Base-by-base conservation (phyloP, 2,797 vertebrate species). In the Arremon aurantiirostris region DNA sequence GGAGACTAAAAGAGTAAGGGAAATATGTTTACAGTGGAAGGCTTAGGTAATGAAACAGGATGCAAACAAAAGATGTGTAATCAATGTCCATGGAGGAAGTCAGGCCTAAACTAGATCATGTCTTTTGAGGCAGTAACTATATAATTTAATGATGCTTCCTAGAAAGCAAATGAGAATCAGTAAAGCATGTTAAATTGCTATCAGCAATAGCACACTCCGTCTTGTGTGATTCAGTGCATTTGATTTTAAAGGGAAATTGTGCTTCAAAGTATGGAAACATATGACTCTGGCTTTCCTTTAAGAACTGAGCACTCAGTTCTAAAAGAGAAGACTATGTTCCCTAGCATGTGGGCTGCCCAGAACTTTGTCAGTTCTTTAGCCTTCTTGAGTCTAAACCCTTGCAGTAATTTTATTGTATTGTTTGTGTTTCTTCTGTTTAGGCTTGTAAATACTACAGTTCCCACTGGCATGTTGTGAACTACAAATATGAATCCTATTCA, bases 381-480 rank as follows among this genome's bases (percentile, higher is more conserved):
- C 41, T 75, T 59, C 53, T 50, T 71, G 32, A 57, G 39, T 41
- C 35, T 66, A 9, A 65, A 30, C 5, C 42, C 24, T 28, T 72
- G 27, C 61, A 57, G 24, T 94, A 86, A 93, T 75, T 82, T 86
- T 52, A 0, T 90, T 35, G 71, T 75, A 14, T 56, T 96, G 15
- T 89, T 87, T 84, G 86, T 89, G 52, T 93, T 91, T 86, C 77
- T 95, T 94, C 84, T 86, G 86, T 97, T 65, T 93, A 99, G 99
- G 99, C 99, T 97, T 99, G 99, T 97, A 98, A 98, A 97, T 99
- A 99, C 98, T 99, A 99, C 97, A 99, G 98, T 97, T 99, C 99
- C 86, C 98, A 99, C 73, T 98, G 98, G 97, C 98, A 99, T 39
- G 98, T 98, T 93, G 99, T 99, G 84, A 98, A 99, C 96, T 99